Conservation (phyloP, 2,113 vertebrate genomes). For the Apteryx mantelli region DNA sequence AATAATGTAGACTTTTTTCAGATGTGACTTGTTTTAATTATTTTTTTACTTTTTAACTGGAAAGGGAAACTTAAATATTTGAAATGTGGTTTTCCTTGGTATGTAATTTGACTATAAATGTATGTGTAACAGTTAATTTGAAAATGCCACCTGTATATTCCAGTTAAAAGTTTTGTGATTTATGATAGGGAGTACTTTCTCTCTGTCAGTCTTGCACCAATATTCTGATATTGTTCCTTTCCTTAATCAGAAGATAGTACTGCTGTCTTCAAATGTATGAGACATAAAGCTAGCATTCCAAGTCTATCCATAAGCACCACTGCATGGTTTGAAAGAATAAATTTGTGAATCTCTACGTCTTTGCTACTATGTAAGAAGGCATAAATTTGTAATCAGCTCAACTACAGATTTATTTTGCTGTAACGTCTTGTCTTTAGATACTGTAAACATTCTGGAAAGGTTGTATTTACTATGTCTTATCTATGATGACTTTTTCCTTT, state of each 20-base stretch:
- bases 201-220: not conserved
- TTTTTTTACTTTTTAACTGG: not conserved
- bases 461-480: not conserved
- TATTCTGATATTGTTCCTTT: fast-evolving
- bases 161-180: not conserved
- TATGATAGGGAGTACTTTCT: not conserved
- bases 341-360: not conserved
- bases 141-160: not conserved
- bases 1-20: not conserved
- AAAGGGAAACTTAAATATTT: not conserved
- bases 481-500: not conserved
- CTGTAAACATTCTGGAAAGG: not conserved
- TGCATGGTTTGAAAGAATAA: not conserved
- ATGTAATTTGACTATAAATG: not conserved
- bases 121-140: not conserved
- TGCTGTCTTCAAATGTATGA: not conserved
- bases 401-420: not conserved
- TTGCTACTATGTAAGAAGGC: not conserved
- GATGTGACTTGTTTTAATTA: not conserved
- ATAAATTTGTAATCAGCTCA: not conserved
- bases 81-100: not conserved
- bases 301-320: not conserved
- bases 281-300: not conserved
- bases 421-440: not conserved
- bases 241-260: not conserved